phyloP scores from a whole-genome alignment of 2,888 invertebrate species.

The Tenthredo notha region DNA sequence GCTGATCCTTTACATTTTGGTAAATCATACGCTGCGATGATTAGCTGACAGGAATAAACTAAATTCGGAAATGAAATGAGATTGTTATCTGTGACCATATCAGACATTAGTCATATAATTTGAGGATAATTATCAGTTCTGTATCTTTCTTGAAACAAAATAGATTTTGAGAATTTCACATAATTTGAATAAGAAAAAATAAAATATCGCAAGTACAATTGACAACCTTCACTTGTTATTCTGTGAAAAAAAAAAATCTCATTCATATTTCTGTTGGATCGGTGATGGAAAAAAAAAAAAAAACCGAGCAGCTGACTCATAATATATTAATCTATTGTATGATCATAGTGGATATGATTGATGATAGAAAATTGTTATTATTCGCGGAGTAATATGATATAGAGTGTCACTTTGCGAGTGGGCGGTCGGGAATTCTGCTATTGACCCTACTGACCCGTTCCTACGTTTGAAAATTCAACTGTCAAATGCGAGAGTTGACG shows the following conservation, averaged over 20 bases:
- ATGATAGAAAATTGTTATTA: conserved; percentile 8
- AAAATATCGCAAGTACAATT: not conserved
- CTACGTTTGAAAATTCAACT: conserved; percentile 42
- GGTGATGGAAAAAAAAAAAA: conserved; percentile 7
- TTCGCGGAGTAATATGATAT: not conserved
- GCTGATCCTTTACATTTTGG: not conserved
- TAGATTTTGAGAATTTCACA: not conserved
- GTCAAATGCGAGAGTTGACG: conserved; percentile 46
- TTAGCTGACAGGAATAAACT: not conserved
- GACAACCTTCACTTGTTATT: not conserved
- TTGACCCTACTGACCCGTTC: conserved; percentile 50
- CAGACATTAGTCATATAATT: not conserved
- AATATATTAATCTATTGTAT: not conserved
- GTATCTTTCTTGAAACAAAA: not conserved
- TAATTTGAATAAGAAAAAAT: not conserved
- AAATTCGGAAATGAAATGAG: not conserved
- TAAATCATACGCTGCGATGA: not conserved
- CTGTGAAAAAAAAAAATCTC: not conserved
- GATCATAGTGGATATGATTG: not conserved
- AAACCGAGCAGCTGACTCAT: conserved; percentile 31
- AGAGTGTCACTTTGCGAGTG: conserved; percentile 37
- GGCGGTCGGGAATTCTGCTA: conserved; percentile 41
- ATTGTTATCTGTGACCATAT: not conserved
- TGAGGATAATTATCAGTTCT: too few relatives aligned
- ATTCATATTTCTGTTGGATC: conserved; percentile 1